Base-by-base conservation (phyloP, 1,140 invertebrate genomes). In the Papilio machaon region DNA sequence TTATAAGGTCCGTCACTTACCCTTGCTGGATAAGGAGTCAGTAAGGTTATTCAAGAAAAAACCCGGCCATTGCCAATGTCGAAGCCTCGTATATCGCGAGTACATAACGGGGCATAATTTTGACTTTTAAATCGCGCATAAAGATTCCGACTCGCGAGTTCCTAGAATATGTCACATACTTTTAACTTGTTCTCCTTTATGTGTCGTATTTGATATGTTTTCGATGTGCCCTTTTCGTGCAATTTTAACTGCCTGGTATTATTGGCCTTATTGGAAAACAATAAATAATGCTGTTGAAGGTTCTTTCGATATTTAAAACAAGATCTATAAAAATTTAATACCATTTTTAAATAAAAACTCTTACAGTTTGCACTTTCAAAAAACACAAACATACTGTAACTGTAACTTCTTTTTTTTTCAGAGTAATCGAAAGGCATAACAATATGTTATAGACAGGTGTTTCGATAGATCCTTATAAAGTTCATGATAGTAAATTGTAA, bases 21-120 rank as follows among this genome's bases (percentile, higher is more conserved):
- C 89, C 88, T 88, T 84, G 87, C 91, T 86, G 47, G 52, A 86
- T 90, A 90, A 84, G 88, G 88, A 80, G 78, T 19, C 49, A 81
- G 82, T 91, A 91, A 91, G 90, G 90, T 89, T 86, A 86, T 82
- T 84, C 60, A 75, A 86, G 82, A 87, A 89, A 90, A 79, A 91
- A 91, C 88, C 86, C 83, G 80, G 83, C 87, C 90, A 91, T 83
- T 90, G 88, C 82, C 91, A 92, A 82, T 91, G 88, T 77, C 86
- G 75, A 78, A 86, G 75, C 89, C 85, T 88, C 82, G 83, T 52
- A 35, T 35, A 70, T 35, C 30, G 23, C 80, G 80, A 60, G 70
- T 38, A 46, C 73, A 70, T 79, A 67, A 79, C 78, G 60, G 80
- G 80, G 73, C 80, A 82, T 80, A 75, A 84, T 83, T 85, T 85